Evolutionary conservation across 2,888 invertebrate genomes (phyloP).

Genomic region (Drosophila maculinotata): DNA sequence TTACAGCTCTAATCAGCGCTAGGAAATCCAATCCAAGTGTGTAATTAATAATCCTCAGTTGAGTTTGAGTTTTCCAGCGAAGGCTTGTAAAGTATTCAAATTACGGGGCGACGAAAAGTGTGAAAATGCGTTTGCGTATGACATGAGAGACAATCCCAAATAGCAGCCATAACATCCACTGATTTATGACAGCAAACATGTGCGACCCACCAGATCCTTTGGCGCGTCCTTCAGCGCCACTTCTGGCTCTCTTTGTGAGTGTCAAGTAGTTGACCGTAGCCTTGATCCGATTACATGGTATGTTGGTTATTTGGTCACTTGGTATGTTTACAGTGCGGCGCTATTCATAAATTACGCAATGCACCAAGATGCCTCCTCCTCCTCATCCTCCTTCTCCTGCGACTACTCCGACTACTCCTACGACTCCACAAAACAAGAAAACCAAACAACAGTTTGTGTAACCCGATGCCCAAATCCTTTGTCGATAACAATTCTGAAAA

Average conservation of each 20-base stretch:
- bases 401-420: background rate
- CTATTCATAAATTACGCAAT: slow-evolving; percentile 79
- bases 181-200: slow-evolving; percentile 85
- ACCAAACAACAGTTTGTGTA: slow-evolving; percentile 41
- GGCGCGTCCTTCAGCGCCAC: slow-evolving; percentile 79
- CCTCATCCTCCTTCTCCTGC: slow-evolving; percentile 1
- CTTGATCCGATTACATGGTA: slow-evolving; percentile 71
- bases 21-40: slow-evolving; percentile 79
- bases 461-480: slow-evolving; percentile 70
- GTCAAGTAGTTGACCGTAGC: slow-evolving; percentile 61
- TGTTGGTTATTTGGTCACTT: slow-evolving; percentile 46
- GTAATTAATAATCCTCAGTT: slow-evolving; percentile 72
- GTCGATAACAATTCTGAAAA: slow-evolving; percentile 73
- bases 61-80: slow-evolving; percentile 62
- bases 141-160: slow-evolving; percentile 70
- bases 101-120: slow-evolving; percentile 81
- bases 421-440: slow-evolving; percentile 23
- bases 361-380: slow-evolving; percentile 25
- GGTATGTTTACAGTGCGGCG: slow-evolving; percentile 76
- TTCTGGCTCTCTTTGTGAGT: slow-evolving; percentile 52
- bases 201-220: slow-evolving; percentile 83
- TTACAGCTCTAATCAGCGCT: slow-evolving; percentile 65
- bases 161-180: slow-evolving; percentile 80
- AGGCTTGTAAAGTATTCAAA: slow-evolving; percentile 78
- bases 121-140: slow-evolving; percentile 82